Evolutionary conservation across 2,888 invertebrate species (phyloP), one percentile per base, ranked within the genome.

Genomic region (Anthrax anthrax): DNA sequence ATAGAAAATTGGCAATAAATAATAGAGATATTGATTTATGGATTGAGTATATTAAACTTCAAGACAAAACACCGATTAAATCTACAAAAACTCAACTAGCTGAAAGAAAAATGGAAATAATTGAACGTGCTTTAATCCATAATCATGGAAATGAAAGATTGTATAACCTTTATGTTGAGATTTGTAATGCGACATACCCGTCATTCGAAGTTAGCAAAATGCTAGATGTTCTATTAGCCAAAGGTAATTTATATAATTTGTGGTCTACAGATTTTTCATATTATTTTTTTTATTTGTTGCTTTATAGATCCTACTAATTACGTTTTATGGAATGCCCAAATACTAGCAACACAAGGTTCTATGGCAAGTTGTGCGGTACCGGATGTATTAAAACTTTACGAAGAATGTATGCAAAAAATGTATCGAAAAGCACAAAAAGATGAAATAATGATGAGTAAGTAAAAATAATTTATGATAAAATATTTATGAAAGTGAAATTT

Each of bases 341-440:
- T 68, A 32, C 57, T 64, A 52, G 59, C 61, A 29, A 64, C 64
- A 0, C 67, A 68, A 50, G 63, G 65, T 10, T 78, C 79, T 0
- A 75, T 80, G 72, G 75, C 78, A 0, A 72, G 77, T 47, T 80
- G 78, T 56, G 74, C 72, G 45, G 72, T 75, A 1, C 72, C 76
- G 1, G 70, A 70, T 52, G 75, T 80, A 2, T 57, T 78, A 37
- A 62, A 69, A 48, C 64, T 78, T n/a, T 80, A 78, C 55, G 70
- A 62, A 48, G 52, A 60, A 36, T 64, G 67, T 46, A 66, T 70
- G 63, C 62, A 61, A 17, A 64, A 63, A 38, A 65, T 70, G 63
- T 61, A 65, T 43, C 57, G 32, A 46, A 55, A 51, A 54, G 52
- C 42, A 8, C 58, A 58, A 17, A 42, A 53, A 34, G 52, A 55